A percentile compares a stretch with the other conserved stretches of the same genome.
Evolutionary conservation across 2,888 invertebrate species (phyloP).

Genomic region (Amphipyra berbera): DNA sequence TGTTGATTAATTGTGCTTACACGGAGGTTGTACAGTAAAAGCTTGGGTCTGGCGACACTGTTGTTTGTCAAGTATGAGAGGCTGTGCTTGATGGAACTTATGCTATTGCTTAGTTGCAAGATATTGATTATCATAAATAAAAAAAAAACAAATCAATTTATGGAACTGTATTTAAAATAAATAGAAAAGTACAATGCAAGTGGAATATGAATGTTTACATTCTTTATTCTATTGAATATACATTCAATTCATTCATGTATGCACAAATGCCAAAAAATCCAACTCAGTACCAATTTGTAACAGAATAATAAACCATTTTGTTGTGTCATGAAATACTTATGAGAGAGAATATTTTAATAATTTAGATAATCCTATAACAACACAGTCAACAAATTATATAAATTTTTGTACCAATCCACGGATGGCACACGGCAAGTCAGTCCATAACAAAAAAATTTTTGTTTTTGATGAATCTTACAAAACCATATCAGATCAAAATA

Average conservation of each 20-base stretch:
- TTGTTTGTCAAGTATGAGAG: no score
- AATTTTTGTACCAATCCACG: conserved; percentile 9
- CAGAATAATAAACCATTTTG: background rate
- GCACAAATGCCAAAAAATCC: conserved; percentile 22
- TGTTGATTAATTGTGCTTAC: no score
- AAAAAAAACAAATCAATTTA: conserved; percentile 22
- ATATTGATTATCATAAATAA: conserved; percentile 8
- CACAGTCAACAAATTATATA: conserved; percentile 18
- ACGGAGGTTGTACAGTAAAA: no score
- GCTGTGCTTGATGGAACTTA: no score
- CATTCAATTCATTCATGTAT: no score
- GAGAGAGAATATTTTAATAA: conserved; percentile 15
- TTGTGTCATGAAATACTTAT: conserved; percentile 17
- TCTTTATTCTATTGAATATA: conserved; percentile 35
- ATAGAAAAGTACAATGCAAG: conserved; percentile 33
- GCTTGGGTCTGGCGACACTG: no score
- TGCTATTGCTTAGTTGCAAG: no score
- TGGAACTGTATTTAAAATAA: conserved; percentile 37
- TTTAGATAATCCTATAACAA: conserved; percentile 25
- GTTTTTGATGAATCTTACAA: conserved; percentile 7
- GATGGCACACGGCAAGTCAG: conserved; percentile 17
- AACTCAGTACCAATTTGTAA: no score
- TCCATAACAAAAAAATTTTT: conserved; percentile 12
- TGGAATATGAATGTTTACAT: conserved; percentile 42
- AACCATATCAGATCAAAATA: conserved; percentile 17